Evolutionary conservation across 2,797 vertebrate species (phyloP), one percentile per base, ranked within the genome.

Genomic region (Ctenosaura bakeri): DNA sequence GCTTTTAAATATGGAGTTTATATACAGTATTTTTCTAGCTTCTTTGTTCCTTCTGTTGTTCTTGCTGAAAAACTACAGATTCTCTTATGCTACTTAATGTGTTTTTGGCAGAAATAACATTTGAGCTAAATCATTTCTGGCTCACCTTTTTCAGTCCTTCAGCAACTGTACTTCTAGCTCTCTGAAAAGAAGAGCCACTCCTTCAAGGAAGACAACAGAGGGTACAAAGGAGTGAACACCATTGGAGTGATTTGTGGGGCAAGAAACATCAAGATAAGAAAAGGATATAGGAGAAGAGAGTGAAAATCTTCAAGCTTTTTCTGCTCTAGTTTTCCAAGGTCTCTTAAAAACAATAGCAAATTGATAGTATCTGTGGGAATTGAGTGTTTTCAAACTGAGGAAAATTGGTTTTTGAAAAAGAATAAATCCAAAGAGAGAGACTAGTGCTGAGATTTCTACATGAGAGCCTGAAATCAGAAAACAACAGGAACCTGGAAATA

Each of bases 401-500:
- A 92, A 94, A 90, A 90, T 83, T 18, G 38, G 77, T 92, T 93
- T 92, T 62, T 42, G 24, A 3, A 32, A 56, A 38, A 88, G 22
- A 74, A 52, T 88, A 91, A 92, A 95, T 79, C 32, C 2, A 73
- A 2, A 80, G 79, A 89, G 90, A 69, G 20, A 24, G 46, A 71
- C n/a, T 54, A 4, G 69, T 56, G 90, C 89, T 84, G 56, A 42
- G 64, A 84, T 88, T 91, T 46, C 91, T n/a, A 8, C 29, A 85
- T 80, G 86, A 69, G 38, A 90, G 1, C 18, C 64, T 91, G 76
- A 90, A 92, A 92, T 20, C 64, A 86, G 85, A 83, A 90, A 74
- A 84, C 35, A 93, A 62, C 79, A 64, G 83, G 64, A 95, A 88
- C 50, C 46, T 89, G 77, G 90, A 91, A 96, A 95, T 50, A 91